Evolutionary conservation across 1,140 invertebrate genomes (phyloP).

Genomic region (Himalopsyche phryganea): DNA sequence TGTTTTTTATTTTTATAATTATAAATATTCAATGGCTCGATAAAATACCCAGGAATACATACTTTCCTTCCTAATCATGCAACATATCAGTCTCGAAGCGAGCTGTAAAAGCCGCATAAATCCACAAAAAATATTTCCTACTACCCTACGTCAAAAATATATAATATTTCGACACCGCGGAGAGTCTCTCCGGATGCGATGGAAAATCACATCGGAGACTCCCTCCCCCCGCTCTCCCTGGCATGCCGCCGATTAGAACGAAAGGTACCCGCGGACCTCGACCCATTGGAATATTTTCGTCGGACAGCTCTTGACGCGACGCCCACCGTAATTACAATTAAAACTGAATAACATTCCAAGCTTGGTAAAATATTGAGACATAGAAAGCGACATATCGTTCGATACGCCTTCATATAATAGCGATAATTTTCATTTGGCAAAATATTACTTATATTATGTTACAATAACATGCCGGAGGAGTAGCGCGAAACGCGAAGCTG

Average conservation of each 20-base stretch:
- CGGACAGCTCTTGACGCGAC: constrained; percentile 22
- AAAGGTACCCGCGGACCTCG: constrained; percentile 19
- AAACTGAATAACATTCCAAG: constrained; percentile 35
- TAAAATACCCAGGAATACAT: constrained; percentile 34
- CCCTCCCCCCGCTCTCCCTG: not conserved
- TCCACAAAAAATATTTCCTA: constrained; percentile 29
- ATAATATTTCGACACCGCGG: constrained; percentile 21
- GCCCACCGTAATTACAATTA: constrained; percentile 33
- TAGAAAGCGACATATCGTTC: constrained; percentile 34
- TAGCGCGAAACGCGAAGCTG: constrained; percentile 26
- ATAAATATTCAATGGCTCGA: constrained; percentile 35
- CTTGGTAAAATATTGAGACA: constrained; percentile 35
- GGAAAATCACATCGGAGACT: not conserved
- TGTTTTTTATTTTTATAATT: constrained; percentile 31
- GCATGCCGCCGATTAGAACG: constrained; percentile 31
- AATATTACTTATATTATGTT: constrained; percentile 34
- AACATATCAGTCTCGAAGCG: constrained; percentile 34
- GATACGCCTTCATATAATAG: constrained; percentile 34
- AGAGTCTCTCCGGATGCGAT: not conserved
- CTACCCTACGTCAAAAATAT: constrained; percentile 30
- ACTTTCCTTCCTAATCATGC: constrained; percentile 35
- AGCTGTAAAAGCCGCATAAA: constrained; percentile 28
- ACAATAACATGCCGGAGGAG: constrained; percentile 25
- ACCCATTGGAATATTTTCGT: constrained; percentile 32
- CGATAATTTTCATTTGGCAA: constrained; percentile 36